Conservation (phyloP, 2,797 vertebrate species). For the Helicolenus hilgendorfi region DNA sequence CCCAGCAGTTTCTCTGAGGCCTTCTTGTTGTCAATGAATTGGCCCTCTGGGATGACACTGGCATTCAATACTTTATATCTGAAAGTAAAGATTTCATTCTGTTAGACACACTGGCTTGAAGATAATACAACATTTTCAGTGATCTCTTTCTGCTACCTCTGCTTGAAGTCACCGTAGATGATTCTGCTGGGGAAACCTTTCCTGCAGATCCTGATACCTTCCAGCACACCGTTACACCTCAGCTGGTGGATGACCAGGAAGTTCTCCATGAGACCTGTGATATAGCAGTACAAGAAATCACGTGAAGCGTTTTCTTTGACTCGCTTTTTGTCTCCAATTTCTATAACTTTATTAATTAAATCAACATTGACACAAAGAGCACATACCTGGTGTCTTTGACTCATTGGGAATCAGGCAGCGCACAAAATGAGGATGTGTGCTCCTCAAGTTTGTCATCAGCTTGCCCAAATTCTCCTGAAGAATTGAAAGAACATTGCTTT, state of each 20-base stretch:
- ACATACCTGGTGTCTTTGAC: slow-evolving; percentile 93
- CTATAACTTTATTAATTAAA: background rate
- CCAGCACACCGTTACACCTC: slow-evolving; percentile 93
- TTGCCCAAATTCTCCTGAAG: slow-evolving; percentile 94
- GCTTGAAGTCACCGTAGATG: slow-evolving; percentile 94
- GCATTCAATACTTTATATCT: slow-evolving; percentile 94
- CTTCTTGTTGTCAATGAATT: slow-evolving; percentile 95
- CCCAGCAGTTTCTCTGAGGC: slow-evolving; percentile 94
- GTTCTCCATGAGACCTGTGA: slow-evolving; percentile 82
- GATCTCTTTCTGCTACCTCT: slow-evolving; percentile 85
- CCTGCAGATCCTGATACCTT: slow-evolving; percentile 95
- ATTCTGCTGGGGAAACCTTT: slow-evolving; percentile 95
- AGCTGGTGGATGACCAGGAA: slow-evolving; percentile 93
- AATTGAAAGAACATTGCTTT: background rate
- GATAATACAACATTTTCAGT: background rate
- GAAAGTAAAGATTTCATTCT: slow-evolving; percentile 6
- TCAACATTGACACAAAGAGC: slow-evolving; percentile 15
- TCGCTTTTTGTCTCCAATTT: background rate
- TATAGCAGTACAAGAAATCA: background rate
- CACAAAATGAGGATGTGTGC: slow-evolving; percentile 95
- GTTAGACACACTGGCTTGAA: background rate
- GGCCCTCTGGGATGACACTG: slow-evolving; percentile 93
- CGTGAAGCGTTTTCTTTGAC: background rate
- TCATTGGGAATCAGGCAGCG: slow-evolving; percentile 95
- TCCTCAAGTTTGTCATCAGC: slow-evolving; percentile 92